Evolutionary conservation across 2,113 vertebrate genomes (phyloP), one percentile per base, ranked within the genome.

Genomic region (Embiotoca jacksoni): DNA sequence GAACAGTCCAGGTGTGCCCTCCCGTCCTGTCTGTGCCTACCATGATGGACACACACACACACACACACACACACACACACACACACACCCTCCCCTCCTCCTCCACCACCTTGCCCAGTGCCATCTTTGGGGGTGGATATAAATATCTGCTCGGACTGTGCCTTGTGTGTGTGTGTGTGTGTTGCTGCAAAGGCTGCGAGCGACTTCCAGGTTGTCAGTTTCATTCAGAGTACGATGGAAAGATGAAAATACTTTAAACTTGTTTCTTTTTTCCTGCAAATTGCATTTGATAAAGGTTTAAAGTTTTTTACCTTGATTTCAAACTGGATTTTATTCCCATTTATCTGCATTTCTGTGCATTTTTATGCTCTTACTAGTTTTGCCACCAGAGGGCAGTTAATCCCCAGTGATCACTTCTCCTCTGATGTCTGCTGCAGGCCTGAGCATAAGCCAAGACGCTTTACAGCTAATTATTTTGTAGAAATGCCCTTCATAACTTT

Each of bases 71-170:
- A 23, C 23, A 23, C 23, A 23, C 23, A 23, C 23, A 23, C 23
- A 23, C 23, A 23, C 23, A 23, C 23, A 31, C 31, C 31, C 50
- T 7, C 30, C 10, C 68, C 6, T 47, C 57, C 70, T 65, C 61
- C 72, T 66, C 57, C 68, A 14, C 75, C 63, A 73, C 70, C 77
- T 82, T 75, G 69, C 41, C 82, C 69, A 82, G 78, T 67, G 85
- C 92, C 93, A 91, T 94, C 87, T 94, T 94, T 92, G 91, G 92
- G 84, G 80, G 62, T 83, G 87, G 92, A 90, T 93, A 94, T 88
- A 92, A 93, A 94, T 94, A 94, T 89, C 91, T 83, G 37, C 7
- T 64, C 0, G 62, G 46, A 56, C 7, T 66, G 72, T 64, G 70
- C 46, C 52, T 64, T 3, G 39, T 62, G 33, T 49, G 61, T 3